A percentile compares a stretch with the other conserved stretches of the same genome.
These are phyloP conservation scores for Monoplex corrugatus DNA, from an alignment of 2,888 invertebrate genomes.

Conservation along the genomic window DNA sequence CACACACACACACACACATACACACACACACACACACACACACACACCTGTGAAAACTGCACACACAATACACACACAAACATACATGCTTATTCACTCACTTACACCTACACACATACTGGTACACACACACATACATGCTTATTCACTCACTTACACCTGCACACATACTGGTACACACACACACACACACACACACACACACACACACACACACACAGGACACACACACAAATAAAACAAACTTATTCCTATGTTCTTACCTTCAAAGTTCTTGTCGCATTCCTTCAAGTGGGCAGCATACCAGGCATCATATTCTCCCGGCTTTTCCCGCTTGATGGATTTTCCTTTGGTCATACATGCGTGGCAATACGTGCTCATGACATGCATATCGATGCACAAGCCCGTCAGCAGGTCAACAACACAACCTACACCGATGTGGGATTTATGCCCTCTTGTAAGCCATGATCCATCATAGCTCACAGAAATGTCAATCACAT, in stretches of 20 bases:
- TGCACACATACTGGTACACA: too few species aligned
- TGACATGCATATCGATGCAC: background rate
- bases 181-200: too few species aligned
- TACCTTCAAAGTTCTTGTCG: background rate
- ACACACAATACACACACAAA: too few species aligned
- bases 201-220: too few species aligned
- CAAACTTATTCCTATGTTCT: too few species aligned
- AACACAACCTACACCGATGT: background rate
- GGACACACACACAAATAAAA: too few species aligned
- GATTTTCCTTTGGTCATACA: constrained; percentile 11
- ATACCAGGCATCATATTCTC: constrained; percentile 9
- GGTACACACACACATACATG: too few species aligned
- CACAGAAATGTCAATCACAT: background rate
- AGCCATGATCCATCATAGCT: background rate
- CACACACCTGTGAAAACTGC: too few species aligned
- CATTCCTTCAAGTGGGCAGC: background rate
- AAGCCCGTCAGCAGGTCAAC: background rate
- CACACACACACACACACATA: background rate
- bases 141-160: too few species aligned
- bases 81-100: too few species aligned
- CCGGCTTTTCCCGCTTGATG: background rate
- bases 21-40: too few species aligned
- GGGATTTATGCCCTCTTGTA: background rate
- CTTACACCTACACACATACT: too few species aligned
- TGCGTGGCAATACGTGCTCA: background rate